Base-by-base conservation (phyloP, 2,797 vertebrate species). In the Sebastolobus alascanus region DNA sequence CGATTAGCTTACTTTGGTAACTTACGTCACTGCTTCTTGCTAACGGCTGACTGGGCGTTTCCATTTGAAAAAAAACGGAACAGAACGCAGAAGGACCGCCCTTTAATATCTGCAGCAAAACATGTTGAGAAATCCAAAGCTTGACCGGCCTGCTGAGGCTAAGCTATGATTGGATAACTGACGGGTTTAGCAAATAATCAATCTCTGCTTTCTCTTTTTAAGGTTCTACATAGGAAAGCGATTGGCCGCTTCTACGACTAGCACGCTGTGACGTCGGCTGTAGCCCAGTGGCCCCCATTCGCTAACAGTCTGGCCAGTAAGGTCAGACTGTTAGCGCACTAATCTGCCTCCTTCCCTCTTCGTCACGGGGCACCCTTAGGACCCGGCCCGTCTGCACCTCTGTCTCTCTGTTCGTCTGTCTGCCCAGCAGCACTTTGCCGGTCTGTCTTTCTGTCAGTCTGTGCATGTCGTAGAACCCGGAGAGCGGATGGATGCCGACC, bases 201-300 rank as follows among this genome's bases (percentile, higher is more conserved):
- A 61, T 40, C 63, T 11, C 38, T 46, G 0, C 20, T 80, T 65
- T 68, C 13, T 78, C 27, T 74, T 86, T 90, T 64, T 82, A 96
- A n/a, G 95, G 87, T 94, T 96, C 89, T 96, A 95, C 92, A 95
- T 96, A 58, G 96, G 96, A 66, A 96, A 96, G 75, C 90, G 95
- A 71, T 83, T 96, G 92, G 96, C 95, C 1, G 88, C 94, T 65
- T 96, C 95, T 14, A 94, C 95, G 68, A 91, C 94, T 29, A 94
- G 93, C 84, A 91, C 94, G 1, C 94, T 95, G 94, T 96, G 93
- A 96, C 46, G 27, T 60, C 56, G 73, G 72, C 87, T 76, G 43
- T 38, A 70, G 70, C 67, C 79, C 84, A 78, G 38, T 56, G 59
- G n/a, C 72, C 75, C 82, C 72, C 66, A 54, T 77, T 86, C n/a